Evolutionary conservation across 2,113 vertebrate species (phyloP).

Genomic region (Crotalus viridis): DNA sequence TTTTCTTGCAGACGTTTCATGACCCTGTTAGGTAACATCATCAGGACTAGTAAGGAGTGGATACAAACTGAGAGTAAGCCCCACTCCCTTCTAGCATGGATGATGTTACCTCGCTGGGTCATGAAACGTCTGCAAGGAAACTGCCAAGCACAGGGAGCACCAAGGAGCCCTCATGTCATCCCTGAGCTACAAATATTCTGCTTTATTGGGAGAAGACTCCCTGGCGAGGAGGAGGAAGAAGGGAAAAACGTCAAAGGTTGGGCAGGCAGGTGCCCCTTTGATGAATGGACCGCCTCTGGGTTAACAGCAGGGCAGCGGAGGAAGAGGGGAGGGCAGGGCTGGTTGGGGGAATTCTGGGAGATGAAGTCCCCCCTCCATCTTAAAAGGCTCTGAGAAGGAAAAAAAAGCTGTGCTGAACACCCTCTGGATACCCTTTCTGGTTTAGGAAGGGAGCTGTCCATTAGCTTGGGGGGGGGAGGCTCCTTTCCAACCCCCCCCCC

Average conservation of each 20-base stretch:
- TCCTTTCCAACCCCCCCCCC: background rate
- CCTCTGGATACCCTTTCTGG: background rate
- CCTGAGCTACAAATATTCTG: background rate
- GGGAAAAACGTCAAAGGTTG: background rate
- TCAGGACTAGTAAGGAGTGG: too few relatives aligned
- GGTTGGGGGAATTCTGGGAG: background rate
- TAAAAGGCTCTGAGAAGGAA: background rate
- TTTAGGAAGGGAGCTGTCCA: background rate
- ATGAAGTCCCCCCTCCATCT: background rate
- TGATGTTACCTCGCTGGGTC: background rate
- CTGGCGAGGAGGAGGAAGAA: background rate
- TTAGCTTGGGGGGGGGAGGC: fast-evolving
- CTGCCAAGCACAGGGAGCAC: background rate
- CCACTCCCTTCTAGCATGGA: too few relatives aligned
- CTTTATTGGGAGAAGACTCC: background rate
- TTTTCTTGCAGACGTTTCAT: too few relatives aligned
- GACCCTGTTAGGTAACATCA: too few relatives aligned
- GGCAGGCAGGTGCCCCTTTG: background rate
- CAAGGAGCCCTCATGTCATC: background rate
- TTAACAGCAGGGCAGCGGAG: background rate
- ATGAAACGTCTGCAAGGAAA: background rate
- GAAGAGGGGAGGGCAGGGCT: background rate
- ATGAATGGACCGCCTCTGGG: background rate
- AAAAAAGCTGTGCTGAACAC: background rate
- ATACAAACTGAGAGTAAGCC: too few relatives aligned